phyloP scores from a whole-genome alignment of 2,113 vertebrate genomes.

The Tetraodon nigroviridis region DNA sequence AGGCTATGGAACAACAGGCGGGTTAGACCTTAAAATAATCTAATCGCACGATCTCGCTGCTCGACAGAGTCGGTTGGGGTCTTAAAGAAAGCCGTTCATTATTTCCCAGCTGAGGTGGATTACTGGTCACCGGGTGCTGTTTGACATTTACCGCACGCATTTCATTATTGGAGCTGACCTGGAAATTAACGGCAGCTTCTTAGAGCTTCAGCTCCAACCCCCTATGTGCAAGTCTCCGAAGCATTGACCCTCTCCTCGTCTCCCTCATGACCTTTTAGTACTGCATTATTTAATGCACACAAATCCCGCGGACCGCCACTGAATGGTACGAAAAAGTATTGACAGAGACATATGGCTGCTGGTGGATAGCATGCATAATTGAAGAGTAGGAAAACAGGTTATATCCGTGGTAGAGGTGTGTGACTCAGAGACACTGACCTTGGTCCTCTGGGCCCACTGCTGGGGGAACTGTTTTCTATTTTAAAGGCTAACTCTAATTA shows the following conservation, averaged over 20 bases:
- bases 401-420: conserved; percentile 54
- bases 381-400: conserved; percentile 69
- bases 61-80: conserved; percentile 54
- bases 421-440: conserved; percentile 52
- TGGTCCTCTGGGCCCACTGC: conserved; percentile 43
- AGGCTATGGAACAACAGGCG: conserved; percentile 12
- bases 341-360: conserved; percentile 77
- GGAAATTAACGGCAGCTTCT: conserved; percentile 73
- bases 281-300: conserved; percentile 80
- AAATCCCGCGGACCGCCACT: conserved; percentile 71
- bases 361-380: conserved; percentile 74
- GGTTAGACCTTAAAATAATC: conserved; percentile 42
- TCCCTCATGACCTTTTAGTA: conserved; percentile 73
- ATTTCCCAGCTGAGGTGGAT: conserved; percentile 74
- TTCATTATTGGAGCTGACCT: conserved; percentile 81
- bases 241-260: conserved; percentile 65
- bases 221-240: conserved; percentile 52
- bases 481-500: conserved; percentile 56
- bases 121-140: conserved; percentile 65
- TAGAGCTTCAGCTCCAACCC: conserved; percentile 36
- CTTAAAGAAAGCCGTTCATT: conserved; percentile 73
- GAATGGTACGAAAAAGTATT: conserved; percentile 71
- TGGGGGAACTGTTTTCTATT: conserved; percentile 44
- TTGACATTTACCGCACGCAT: conserved; percentile 81
- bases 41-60: conserved; percentile 34